These are phyloP conservation scores for Chamaetylas fuelleborni DNA, from an alignment of 2,113 vertebrate species.

Conservation along the genomic window DNA sequence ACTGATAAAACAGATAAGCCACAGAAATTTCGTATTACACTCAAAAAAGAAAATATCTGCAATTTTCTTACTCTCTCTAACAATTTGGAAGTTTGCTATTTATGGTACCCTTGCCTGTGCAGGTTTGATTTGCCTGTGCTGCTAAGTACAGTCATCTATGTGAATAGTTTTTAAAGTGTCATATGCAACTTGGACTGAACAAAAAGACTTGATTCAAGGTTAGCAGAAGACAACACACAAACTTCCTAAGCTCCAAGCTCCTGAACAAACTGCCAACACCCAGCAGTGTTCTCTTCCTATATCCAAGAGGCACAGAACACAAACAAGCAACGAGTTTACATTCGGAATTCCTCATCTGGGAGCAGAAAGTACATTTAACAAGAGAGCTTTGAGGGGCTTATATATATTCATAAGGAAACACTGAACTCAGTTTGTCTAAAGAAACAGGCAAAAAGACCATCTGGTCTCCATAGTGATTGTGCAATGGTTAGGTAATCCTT, in stretches of 20 bases:
- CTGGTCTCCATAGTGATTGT: slow-evolving; percentile 55
- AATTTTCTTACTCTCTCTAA: neutral
- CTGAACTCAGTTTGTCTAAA: slow-evolving; percentile 24
- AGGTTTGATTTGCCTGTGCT: neutral
- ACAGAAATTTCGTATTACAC: neutral
- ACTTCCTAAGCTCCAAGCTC: neutral
- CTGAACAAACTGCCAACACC: neutral
- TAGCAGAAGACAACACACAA: neutral
- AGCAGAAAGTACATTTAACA: slow-evolving; percentile 42
- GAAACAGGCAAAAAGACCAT: slow-evolving; percentile 56
- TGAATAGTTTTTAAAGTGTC: neutral
- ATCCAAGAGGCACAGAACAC: neutral
- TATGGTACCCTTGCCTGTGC: neutral
- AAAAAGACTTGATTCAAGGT: neutral
- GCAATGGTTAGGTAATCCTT: slow-evolving; percentile 51
- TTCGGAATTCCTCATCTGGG: slow-evolving; percentile 9
- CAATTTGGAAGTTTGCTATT: neutral
- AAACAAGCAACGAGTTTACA: slow-evolving; percentile 28
- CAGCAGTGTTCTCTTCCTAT: neutral
- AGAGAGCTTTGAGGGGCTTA: slow-evolving; percentile 6
- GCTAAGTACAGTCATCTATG: neutral
- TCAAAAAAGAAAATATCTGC: neutral
- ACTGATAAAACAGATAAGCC: neutral
- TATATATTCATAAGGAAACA: slow-evolving; percentile 31
- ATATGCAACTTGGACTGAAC: neutral